A percentile compares a stretch with the other conserved stretches of the same genome.
Conservation (phyloP, 2,113 vertebrate genomes). For the Cyphomyrus plagiostoma region DNA sequence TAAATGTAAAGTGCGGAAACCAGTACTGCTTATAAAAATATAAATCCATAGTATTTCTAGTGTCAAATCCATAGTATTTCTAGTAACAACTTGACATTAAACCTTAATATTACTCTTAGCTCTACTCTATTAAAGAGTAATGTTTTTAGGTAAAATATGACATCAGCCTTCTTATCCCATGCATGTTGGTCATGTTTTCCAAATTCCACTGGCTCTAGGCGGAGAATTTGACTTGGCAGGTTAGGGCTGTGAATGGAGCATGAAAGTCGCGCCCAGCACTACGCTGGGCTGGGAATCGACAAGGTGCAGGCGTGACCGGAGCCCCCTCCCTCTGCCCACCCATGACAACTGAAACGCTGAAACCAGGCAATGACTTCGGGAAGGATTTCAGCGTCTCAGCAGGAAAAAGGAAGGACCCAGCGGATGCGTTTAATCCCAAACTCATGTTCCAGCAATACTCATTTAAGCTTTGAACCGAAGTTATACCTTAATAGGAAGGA, state of each 20-base stretch:
- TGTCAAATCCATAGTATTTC: constrained; percentile 6
- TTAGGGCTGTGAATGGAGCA: background rate
- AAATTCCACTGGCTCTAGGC: background rate
- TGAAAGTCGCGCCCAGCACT: too few relatives aligned
- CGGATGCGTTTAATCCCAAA: background rate
- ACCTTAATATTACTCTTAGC: background rate
- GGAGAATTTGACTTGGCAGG: background rate
- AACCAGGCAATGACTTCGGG: background rate
- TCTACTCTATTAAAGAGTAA: background rate
- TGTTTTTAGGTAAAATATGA: background rate
- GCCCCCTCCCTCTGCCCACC: background rate
- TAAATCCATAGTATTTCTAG: constrained; percentile 8
- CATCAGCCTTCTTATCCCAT: background rate
- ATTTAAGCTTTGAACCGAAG: constrained; percentile 53
- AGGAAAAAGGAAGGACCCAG: background rate
- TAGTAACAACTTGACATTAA: background rate
- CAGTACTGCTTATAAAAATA: constrained; percentile 18
- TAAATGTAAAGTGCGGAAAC: constrained; percentile 25
- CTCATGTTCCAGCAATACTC: background rate
- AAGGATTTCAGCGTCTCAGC: background rate
- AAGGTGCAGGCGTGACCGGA: background rate
- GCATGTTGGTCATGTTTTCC: background rate
- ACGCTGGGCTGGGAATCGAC: too few relatives aligned
- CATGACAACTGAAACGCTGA: background rate
- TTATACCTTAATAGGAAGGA: constrained; percentile 49